phyloP scores from a whole-genome alignment of 2,113 vertebrate genomes.

The Hystrix brachyura region DNA sequence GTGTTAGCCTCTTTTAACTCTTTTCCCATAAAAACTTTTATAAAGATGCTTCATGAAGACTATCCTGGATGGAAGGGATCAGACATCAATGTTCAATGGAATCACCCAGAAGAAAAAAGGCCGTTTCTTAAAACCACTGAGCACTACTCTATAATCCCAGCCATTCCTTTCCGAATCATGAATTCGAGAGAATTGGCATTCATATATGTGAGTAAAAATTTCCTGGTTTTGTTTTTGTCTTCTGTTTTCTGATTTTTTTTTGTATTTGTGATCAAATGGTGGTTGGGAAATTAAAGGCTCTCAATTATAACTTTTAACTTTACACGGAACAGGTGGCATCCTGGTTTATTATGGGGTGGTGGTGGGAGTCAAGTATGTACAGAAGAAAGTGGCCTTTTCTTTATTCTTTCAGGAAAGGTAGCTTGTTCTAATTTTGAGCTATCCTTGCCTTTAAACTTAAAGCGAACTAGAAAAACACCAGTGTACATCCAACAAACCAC shows the following conservation, averaged over 20 bases:
- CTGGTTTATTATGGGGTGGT: background rate
- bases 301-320: background rate
- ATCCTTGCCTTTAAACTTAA: slow-evolving; percentile 15
- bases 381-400: background rate
- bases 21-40: background rate
- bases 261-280: slow-evolving; percentile 27
- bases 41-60: slow-evolving; percentile 24
- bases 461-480: background rate
- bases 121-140: background rate
- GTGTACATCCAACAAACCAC: background rate
- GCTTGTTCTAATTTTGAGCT: slow-evolving; percentile 8
- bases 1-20: background rate
- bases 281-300: background rate
- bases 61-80: background rate
- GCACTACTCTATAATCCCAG: background rate
- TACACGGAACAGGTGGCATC: background rate
- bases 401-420: background rate
- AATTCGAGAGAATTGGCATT: background rate
- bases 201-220: background rate
- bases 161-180: background rate
- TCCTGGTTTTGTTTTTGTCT: slow-evolving; percentile 4
- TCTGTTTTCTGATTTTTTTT: slow-evolving; percentile 33
- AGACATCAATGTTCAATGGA: background rate
- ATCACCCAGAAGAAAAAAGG: slow-evolving; percentile 30
- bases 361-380: background rate